phyloP scores from a whole-genome alignment of 2,797 vertebrate species.

The Onychomys arenicola region DNA sequence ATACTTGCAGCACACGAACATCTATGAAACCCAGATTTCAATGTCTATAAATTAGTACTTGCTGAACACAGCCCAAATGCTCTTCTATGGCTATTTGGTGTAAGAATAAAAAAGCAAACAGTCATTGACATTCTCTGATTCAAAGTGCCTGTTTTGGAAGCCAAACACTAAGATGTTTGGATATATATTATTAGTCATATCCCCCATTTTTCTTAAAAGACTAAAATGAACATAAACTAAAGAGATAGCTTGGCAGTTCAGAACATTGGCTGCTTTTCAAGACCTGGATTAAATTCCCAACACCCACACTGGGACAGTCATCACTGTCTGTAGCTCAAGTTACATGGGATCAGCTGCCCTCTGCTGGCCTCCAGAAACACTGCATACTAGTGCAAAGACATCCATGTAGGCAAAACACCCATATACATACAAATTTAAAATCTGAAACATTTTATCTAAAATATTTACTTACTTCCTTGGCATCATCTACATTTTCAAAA shows the following conservation, averaged over 20 bases:
- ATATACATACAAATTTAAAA: background rate
- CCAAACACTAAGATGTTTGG: background rate
- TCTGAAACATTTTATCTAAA: too few species aligned
- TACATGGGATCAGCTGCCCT: background rate
- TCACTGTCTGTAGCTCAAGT: background rate
- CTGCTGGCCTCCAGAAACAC: background rate
- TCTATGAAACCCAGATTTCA: background rate
- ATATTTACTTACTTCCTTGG: constrained; percentile 92
- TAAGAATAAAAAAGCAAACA: background rate
- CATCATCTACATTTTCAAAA: constrained; percentile 95
- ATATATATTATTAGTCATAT: background rate
- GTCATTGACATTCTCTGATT: background rate
- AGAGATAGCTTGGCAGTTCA: background rate
- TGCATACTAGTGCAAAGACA: background rate
- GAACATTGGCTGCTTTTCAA: background rate
- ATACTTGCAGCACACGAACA: background rate
- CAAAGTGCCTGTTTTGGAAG: background rate
- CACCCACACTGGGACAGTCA: background rate
- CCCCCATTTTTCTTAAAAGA: rapidly evolving
- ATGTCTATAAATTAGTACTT: background rate
- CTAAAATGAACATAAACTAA: background rate
- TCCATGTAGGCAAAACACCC: background rate
- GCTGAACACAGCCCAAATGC: background rate
- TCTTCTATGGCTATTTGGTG: background rate
- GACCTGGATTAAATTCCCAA: background rate